Conservation (phyloP, 2,888 invertebrate species). For the Schizaphis graminum region DNA sequence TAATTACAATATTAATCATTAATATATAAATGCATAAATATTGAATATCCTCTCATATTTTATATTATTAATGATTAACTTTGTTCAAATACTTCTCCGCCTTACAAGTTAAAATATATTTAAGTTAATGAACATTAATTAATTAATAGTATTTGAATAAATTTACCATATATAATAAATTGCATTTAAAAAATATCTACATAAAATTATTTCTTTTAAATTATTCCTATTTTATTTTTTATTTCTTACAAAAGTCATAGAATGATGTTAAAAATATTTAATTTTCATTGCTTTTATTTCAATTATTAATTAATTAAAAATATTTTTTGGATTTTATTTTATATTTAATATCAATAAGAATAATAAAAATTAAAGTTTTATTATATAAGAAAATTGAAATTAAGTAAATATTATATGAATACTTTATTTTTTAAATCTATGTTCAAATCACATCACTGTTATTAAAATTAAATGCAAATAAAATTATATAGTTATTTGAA, state of each 20-base stretch:
- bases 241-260: constrained; percentile 20
- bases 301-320: not conserved
- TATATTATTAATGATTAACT: constrained; percentile 20
- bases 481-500: constrained; percentile 11
- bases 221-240: not conserved
- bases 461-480: not conserved
- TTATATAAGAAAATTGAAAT: not conserved
- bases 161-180: not conserved
- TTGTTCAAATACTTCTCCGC: constrained; percentile 47
- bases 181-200: not conserved
- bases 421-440: not conserved
- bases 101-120: not conserved
- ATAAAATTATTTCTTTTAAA: not conserved
- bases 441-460: not conserved
- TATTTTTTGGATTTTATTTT: not conserved
- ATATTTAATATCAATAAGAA: not conserved
- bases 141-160: constrained; percentile 10
- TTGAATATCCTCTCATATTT: not conserved
- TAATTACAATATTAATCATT: constrained; percentile 13
- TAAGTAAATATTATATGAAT: not conserved
- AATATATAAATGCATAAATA: constrained; percentile 22
- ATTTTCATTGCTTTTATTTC: not conserved
- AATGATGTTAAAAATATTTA: not conserved
- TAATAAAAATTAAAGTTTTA: not conserved
- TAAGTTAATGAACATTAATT: not conserved